A percentile compares a stretch with the other conserved stretches of the same genome.
These are phyloP conservation scores for Dolomedes plantarius DNA, from an alignment of 2,888 invertebrate species.

Conservation along the genomic window DNA sequence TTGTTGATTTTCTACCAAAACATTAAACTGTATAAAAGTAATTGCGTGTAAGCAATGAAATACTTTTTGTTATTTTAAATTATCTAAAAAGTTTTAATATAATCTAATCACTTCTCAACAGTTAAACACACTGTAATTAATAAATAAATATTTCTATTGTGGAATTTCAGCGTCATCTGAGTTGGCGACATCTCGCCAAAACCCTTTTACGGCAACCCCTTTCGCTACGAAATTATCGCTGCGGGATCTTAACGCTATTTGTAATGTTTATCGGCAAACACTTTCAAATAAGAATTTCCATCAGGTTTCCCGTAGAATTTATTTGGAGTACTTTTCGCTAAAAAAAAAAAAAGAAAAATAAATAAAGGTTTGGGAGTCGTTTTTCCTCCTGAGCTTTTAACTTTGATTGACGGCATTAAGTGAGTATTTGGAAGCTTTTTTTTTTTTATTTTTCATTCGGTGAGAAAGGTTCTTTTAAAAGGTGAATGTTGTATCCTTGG, in stretches of 20 bases:
- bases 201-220: background rate
- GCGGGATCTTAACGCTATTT: conserved; percentile 15
- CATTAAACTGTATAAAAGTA: too few relatives aligned
- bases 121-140: too few relatives aligned
- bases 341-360: background rate
- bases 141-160: too few relatives aligned
- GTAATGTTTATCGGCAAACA: conserved; percentile 17
- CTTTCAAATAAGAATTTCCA: conserved; percentile 20
- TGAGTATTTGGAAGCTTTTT: background rate
- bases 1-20: too few relatives aligned
- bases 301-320: background rate
- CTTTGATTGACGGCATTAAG: background rate
- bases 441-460: background rate
- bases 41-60: too few relatives aligned
- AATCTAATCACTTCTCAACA: too few relatives aligned
- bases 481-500: too few relatives aligned
- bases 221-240: conserved; percentile 8
- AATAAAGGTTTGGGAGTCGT: background rate
- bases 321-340: conserved; percentile 13
- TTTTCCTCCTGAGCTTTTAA: background rate
- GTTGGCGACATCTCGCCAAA: background rate
- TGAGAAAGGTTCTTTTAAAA: too few relatives aligned
- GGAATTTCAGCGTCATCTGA: too few relatives aligned
- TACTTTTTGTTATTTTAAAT: too few relatives aligned
- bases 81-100: too few relatives aligned